Conservation (phyloP, 2,113 vertebrate genomes). For the Cyphotilapia sp. region DNA sequence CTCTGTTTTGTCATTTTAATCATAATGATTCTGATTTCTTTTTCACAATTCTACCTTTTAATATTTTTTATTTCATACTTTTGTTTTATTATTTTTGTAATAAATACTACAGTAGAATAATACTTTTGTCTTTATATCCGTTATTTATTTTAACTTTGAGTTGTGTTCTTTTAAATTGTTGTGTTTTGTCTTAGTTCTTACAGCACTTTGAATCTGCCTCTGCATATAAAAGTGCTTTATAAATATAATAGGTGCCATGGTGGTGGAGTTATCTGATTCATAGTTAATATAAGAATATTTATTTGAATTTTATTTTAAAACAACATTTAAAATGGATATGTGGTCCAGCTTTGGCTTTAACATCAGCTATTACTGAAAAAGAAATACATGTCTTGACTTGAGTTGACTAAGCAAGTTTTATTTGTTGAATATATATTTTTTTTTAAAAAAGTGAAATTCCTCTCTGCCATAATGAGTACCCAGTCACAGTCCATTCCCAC, state of each 20-base stretch:
- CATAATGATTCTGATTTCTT: not conserved
- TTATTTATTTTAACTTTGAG: not conserved
- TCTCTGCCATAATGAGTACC: constrained; percentile 7
- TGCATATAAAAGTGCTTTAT: not conserved
- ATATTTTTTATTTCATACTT: not conserved
- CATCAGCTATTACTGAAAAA: not conserved
- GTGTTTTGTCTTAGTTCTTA: not conserved
- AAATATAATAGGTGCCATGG: not conserved
- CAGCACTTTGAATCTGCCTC: not conserved
- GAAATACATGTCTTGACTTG: not conserved
- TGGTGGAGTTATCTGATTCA: not conserved
- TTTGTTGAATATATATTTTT: not conserved
- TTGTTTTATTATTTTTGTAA: not conserved
- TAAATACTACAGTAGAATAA: not conserved
- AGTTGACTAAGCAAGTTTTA: not conserved
- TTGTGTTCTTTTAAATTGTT: not conserved
- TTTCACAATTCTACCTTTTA: not conserved
- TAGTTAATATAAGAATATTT: not conserved
- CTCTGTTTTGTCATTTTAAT: not conserved
- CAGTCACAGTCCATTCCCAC: not conserved
- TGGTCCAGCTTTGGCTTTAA: not conserved
- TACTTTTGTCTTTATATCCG: not conserved
- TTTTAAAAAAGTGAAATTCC: not conserved
- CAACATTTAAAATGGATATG: not conserved
- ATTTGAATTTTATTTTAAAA: not conserved